Base-by-base conservation (phyloP, 2,797 vertebrate genomes). In the Pangasius sanitwongsei region DNA sequence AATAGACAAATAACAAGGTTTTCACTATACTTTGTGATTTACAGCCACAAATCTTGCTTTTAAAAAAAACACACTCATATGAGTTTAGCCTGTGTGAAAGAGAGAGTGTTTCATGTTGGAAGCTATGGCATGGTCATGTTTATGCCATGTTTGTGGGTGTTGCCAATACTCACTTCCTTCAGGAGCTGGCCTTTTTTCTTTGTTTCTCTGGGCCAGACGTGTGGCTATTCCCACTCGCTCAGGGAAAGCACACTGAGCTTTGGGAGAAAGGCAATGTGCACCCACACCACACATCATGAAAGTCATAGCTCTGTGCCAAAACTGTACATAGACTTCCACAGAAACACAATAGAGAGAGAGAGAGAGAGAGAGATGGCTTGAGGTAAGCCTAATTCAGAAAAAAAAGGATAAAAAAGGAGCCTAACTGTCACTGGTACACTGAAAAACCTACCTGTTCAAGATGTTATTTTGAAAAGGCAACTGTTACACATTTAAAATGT, bases 201-300 rank as follows among this genome's bases (percentile, higher is more conserved):
- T 96, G 94, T 94, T 94, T 95, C 94, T 96, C 87, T 90, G 81
- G 92, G 87, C 94, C 90, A 95, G 94, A 95, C 95, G 94, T 95
- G 95, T 95, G 95, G 95, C 94, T 95, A 95, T 95, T 95, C 95
- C 93, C 93, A 94, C 94, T 95, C 93, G 94, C 94, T 95, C 94
- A 95, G 94, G 95, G 92, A 95, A 94, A 88, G 94, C 94, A 94
- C 94, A 96, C 95, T 96, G 94, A 96, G 95, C 94, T 95, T 93
- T 95, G 93, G 94, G 95, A 95, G 95, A 96, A 95, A 94, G 94
- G 94, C 93, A 91, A 93, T 93, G 91, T 93, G 93, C 91, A 93
- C 94, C 93, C 91, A 94, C 91, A 94, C 94, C 93, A 95, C 94
- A 94, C 94, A 93, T 94, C 94, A 90, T 31, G 91, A 94, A 92